Evolutionary conservation across 2,888 invertebrate genomes (phyloP).

Genomic region (Anagyrus pseudococci): DNA sequence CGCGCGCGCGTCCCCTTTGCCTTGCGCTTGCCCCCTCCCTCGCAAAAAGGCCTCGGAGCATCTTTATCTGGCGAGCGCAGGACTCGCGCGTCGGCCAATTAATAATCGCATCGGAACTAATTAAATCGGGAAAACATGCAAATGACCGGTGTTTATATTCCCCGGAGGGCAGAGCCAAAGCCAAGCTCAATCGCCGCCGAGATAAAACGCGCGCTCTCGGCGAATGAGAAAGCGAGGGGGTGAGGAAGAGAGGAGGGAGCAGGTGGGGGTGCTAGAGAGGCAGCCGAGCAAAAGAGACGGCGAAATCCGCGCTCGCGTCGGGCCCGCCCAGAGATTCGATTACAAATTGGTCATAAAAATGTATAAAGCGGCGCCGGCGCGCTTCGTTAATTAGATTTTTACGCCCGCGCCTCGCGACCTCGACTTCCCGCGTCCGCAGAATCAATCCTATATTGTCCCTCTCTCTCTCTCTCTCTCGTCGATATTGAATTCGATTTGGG

Average conservation of each 20-base stretch:
- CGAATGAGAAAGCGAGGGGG: too few relatives aligned
- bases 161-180: conserved; percentile 19
- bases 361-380: conserved; percentile 49
- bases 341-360: conserved; percentile 59
- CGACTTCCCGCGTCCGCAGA: conserved; percentile 6
- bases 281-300: too few relatives aligned
- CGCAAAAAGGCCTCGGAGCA: conserved; percentile 8
- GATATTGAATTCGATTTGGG: conserved; percentile 37
- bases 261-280: conserved; percentile 31
- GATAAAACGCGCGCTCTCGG: conserved; percentile 41
- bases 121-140: conserved; percentile 61
- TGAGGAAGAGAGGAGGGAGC: conserved; percentile 39
- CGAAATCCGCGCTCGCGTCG: conserved; percentile 35
- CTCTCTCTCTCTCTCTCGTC: conserved; percentile 9
- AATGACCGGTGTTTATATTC: conserved; percentile 56
- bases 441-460: conserved; percentile 36
- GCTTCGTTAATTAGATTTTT: conserved; percentile 54
- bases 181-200: conserved; percentile 34
- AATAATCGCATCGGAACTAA: conserved; percentile 60
- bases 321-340: conserved; percentile 50
- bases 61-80: conserved; percentile 28
- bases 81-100: conserved; percentile 47
- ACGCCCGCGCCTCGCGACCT: conserved; percentile 20
- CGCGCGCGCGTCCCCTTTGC: conserved; percentile 18
- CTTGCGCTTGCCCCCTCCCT: neutral